Percentiles rank a stretch among this genome's conserved stretches.
Evolutionary conservation across 2,113 vertebrate genomes (phyloP).

Genomic region (Istiophorus platypterus): DNA sequence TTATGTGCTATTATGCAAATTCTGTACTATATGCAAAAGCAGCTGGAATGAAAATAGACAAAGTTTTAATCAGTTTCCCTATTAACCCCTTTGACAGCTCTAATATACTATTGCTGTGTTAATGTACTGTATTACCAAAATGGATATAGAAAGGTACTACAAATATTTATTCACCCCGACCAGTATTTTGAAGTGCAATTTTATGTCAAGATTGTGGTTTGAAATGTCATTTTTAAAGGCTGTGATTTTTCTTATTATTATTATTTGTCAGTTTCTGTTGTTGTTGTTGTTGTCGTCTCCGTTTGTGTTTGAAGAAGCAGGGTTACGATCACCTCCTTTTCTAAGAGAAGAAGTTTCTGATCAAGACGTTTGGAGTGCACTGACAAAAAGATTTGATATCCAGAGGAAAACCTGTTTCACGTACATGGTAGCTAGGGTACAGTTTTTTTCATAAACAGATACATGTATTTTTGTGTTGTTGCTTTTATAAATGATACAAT

Average conservation of each 20-base stretch:
- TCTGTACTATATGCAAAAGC: slow-evolving; percentile 81
- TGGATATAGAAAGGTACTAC: slow-evolving; percentile 75
- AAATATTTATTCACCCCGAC: slow-evolving; percentile 77
- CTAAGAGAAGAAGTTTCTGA: slow-evolving; percentile 53
- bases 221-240: slow-evolving; percentile 86
- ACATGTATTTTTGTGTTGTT: slow-evolving; percentile 78
- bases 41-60: slow-evolving; percentile 78
- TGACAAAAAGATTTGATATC: slow-evolving; percentile 65
- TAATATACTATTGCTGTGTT: slow-evolving; percentile 77
- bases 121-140: slow-evolving; percentile 81
- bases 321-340: slow-evolving; percentile 65
- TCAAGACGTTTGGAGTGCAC: slow-evolving; percentile 63
- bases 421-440: slow-evolving; percentile 63
- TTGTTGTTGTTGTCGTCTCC: slow-evolving; percentile 30
- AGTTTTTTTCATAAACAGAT: slow-evolving; percentile 65
- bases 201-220: slow-evolving; percentile 86
- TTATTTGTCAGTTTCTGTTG: slow-evolving; percentile 47
- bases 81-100: slow-evolving; percentile 67
- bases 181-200: slow-evolving; percentile 87
- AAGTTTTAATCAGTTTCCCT: slow-evolving; percentile 66
- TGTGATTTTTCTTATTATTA: slow-evolving; percentile 76
- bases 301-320: slow-evolving; percentile 70
- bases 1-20: slow-evolving; percentile 82
- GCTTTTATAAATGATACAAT: slow-evolving; percentile 79
- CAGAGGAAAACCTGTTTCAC: slow-evolving; percentile 63